Conservation (phyloP, 2,797 vertebrate species). For the Liparis tanakae region DNA sequence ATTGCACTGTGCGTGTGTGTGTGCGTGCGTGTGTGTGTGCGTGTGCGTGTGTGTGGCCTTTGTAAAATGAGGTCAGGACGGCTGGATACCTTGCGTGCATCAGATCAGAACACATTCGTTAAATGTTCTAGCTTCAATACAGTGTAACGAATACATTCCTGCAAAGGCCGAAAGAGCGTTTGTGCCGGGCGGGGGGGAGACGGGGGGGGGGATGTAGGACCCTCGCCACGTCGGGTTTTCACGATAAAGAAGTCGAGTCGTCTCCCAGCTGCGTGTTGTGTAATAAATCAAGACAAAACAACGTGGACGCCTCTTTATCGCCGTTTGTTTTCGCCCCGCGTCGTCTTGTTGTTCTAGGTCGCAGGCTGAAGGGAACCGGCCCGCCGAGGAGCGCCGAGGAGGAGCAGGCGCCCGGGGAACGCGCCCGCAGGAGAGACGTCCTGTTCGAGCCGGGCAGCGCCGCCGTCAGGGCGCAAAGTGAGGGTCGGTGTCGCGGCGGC, state of each 20-base stretch:
- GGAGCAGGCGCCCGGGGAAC: constrained; percentile 51
- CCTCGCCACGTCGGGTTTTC: constrained; percentile 16
- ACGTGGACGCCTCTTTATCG: neutral
- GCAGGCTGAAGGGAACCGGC: constrained; percentile 72
- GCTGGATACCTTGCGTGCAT: constrained; percentile 22
- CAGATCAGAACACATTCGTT: constrained; percentile 36
- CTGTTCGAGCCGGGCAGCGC: constrained; percentile 37
- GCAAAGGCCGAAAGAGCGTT: constrained; percentile 2
- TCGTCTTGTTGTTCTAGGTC: constrained; percentile 58
- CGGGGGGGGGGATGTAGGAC: constrained; percentile 12
- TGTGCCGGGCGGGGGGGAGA: constrained; percentile 3
- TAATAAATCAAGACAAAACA: constrained; percentile 30
- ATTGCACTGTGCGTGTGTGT: too few relatives aligned
- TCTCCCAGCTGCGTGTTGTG: neutral
- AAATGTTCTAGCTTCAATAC: constrained; percentile 42
- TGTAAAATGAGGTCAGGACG: constrained; percentile 1
- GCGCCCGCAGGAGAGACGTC: constrained; percentile 41
- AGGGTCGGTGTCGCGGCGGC: constrained; percentile 7
- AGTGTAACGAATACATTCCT: constrained; percentile 53
- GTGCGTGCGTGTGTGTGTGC: too few relatives aligned
- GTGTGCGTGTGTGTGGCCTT: neutral
- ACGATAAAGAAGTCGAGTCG: constrained; percentile 19
- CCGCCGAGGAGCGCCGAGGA: constrained; percentile 65
- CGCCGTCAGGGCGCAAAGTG: constrained; percentile 50
- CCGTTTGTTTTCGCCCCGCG: constrained; percentile 1